Conservation (phyloP, 2,888 invertebrate species). For the Frankliniella intonsa region DNA sequence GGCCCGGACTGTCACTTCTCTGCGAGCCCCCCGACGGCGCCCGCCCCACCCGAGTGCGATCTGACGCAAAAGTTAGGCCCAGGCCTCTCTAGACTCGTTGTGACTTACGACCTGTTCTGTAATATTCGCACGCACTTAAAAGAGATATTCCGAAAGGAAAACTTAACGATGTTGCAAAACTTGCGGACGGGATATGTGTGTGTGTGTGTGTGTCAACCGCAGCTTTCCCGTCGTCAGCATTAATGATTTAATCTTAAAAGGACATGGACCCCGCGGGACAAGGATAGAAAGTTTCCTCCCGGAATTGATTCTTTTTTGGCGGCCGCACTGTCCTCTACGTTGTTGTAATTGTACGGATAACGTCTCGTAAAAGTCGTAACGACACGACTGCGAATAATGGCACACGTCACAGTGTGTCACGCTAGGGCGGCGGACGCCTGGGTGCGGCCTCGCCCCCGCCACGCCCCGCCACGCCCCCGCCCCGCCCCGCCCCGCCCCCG, state of each 20-base stretch:
- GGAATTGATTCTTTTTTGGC: neutral
- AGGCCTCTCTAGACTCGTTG: neutral
- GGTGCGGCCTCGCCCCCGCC: too few species aligned
- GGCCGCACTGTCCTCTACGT: neutral
- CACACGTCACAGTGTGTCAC: too few species aligned
- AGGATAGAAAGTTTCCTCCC: neutral
- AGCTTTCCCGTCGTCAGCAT: neutral
- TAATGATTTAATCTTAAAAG: neutral
- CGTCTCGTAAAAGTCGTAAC: neutral
- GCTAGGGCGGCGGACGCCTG: too few species aligned
- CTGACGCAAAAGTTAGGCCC: neutral
- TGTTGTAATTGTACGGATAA: neutral
- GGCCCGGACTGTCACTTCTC: neutral
- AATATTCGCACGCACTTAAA: slow-evolving; percentile 3
- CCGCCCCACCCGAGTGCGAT: neutral
- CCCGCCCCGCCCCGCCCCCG: too few species aligned
- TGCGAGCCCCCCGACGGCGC: neutral
- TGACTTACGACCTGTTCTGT: slow-evolving; percentile 4
- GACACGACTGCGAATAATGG: neutral
- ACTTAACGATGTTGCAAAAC: slow-evolving; percentile 14
- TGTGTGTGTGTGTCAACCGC: neutral
- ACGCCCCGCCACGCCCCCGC: too few species aligned
- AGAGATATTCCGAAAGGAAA: neutral
- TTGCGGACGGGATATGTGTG: neutral
- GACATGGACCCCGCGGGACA: neutral